Conservation (phyloP, 2,888 invertebrate genomes). For the Scaeva pyrastri region DNA sequence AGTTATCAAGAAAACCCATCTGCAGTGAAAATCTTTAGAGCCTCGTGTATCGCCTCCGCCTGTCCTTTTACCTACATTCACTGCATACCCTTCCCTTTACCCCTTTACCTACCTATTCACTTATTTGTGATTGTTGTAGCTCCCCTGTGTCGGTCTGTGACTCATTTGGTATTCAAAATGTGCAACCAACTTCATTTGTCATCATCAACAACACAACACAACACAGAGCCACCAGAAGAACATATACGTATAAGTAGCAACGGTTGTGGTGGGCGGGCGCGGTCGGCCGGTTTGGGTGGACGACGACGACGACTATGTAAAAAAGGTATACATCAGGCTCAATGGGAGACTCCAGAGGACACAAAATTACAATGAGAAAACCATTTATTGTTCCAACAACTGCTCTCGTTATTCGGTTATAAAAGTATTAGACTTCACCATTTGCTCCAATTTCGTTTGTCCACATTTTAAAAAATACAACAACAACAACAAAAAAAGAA, state of each 20-base stretch:
- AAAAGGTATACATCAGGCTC: neutral
- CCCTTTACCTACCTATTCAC: neutral
- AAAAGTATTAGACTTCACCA: constrained; percentile 50
- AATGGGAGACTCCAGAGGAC: constrained; percentile 19
- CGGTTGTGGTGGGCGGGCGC: neutral
- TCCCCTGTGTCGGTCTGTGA: neutral
- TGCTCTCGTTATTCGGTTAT: constrained; percentile 55
- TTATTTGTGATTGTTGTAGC: constrained; percentile 2
- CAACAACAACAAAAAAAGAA: too few species aligned
- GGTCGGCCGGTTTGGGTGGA: too few species aligned
- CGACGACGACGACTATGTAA: neutral
- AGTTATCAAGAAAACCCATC: neutral
- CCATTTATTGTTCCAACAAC: constrained; percentile 50
- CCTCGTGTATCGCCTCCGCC: neutral
- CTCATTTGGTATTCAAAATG: constrained; percentile 72
- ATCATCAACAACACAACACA: constrained; percentile 52
- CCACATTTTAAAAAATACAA: neutral
- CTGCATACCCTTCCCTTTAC: neutral
- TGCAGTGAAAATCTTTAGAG: neutral
- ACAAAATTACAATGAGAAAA: constrained; percentile 36
- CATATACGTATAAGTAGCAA: neutral
- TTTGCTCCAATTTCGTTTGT: constrained; percentile 57
- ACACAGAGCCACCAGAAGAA: neutral
- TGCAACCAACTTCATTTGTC: constrained; percentile 71
- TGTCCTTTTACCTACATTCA: neutral